Evolutionary conservation across 1,140 invertebrate species (phyloP), one percentile per base, ranked within the genome.

Genomic region (Parasteatoda tepidariorum): DNA sequence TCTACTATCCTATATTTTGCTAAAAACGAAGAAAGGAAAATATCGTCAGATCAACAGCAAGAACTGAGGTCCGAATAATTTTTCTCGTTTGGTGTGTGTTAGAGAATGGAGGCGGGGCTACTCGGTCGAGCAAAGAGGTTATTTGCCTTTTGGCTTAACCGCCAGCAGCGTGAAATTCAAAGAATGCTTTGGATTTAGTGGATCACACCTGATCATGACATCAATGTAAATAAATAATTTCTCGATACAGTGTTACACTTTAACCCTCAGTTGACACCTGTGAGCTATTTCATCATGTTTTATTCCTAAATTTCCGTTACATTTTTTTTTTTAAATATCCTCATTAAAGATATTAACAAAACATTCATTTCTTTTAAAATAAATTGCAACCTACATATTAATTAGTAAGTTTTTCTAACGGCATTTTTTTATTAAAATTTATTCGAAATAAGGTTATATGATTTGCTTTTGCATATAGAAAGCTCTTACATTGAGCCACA

Each of bases 91-190:
- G 59, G 59, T 22, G 9, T 24, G 59, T n/a, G 59, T n/a, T 11
- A 54, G n/a, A 38, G 13, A 66, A 33, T 67, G 41, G 74, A 33
- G 74, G 28, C 38, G 74, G 74, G 74, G 26, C 38, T 13, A 78
- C 61, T 33, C 74, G 61, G 74, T 78, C 74, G 74, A 78, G 74
- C 74, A 78, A 78, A 61, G 66, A 78, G 74, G 74, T 78, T 78
- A 62, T 78, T 78, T 66, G 74, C 74, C 74, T 30, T 34, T 13
- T 13, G 38, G 38, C 38, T 9, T 5, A 34, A 57, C 55, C 48
- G 61, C 59, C 61, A 48, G 64, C 31, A 78, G 74, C 61, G 59
- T 30, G 38, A 59, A 34, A 78, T 78, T 34, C 26, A 26, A 30
- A 31, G 34, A 64, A 66, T 66, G 74, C 13, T 78, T 66, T 31